A percentile compares a stretch with the other conserved stretches of the same genome.
These are phyloP conservation scores for Alces alces DNA, from an alignment of 2,113 vertebrate species.

Conservation along the genomic window DNA sequence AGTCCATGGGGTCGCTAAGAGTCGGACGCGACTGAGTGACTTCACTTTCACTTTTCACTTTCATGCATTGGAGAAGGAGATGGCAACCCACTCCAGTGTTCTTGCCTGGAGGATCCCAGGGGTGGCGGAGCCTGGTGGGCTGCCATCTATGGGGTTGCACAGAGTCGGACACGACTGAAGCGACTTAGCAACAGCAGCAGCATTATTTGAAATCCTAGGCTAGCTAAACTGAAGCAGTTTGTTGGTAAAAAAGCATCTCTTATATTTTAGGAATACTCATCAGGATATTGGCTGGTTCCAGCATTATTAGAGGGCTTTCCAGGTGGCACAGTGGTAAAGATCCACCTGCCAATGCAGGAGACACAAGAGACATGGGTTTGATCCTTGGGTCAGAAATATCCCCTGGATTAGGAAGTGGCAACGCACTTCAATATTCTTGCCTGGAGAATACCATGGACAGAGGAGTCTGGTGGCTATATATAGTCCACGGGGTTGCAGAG, in stretches of 20 bases:
- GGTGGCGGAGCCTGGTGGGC: neutral
- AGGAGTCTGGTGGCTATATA: neutral
- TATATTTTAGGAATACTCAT: conserved; percentile 7
- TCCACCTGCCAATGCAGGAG: neutral
- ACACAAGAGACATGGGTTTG: neutral
- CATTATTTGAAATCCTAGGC: neutral
- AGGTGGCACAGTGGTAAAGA: neutral
- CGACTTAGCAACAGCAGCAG: neutral
- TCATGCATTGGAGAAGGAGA: neutral
- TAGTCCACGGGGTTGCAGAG: neutral
- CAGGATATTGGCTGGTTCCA: neutral
- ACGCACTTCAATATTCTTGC: neutral
- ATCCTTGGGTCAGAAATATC: neutral
- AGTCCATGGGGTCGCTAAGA: neutral
- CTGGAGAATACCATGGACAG: neutral
- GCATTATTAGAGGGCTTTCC: neutral
- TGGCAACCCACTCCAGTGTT: neutral
- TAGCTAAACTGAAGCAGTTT: neutral
- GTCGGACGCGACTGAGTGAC: neutral
- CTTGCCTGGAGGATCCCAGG: neutral
- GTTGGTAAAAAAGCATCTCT: neutral
- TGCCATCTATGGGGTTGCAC: neutral
- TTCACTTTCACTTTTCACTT: neutral
- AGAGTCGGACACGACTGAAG: neutral
- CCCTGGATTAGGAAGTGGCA: neutral